phyloP scores from a whole-genome alignment of 2,888 invertebrate genomes.

The Cheilosia vulpina region DNA sequence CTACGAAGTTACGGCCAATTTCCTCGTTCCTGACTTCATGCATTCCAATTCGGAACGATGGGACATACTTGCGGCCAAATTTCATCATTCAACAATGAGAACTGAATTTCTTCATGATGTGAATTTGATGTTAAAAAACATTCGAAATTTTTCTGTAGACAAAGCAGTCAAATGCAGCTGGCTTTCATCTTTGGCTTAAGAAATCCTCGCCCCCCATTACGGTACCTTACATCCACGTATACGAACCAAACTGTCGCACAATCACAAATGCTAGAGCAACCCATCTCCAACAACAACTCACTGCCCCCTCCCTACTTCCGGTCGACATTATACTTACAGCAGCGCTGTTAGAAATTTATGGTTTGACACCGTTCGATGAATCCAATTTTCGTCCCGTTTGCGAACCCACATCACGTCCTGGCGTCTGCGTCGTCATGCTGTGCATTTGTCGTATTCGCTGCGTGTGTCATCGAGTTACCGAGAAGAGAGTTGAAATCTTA shows the following conservation, averaged over 20 bases:
- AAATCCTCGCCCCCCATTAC: no score
- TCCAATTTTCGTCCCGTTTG: constrained; percentile 67
- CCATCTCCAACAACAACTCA: constrained; percentile 36
- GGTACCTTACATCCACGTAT: no score
- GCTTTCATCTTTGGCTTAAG: no score
- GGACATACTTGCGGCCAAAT: no score
- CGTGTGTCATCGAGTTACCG: constrained; percentile 46
- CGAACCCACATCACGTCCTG: constrained; percentile 53
- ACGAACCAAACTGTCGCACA: constrained; percentile 37
- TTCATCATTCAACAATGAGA: no score
- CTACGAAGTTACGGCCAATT: no score
- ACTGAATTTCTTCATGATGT: no score
- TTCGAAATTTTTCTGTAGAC: no score
- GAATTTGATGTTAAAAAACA: no score
- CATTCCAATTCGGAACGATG: no score
- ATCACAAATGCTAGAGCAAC: constrained; percentile 47
- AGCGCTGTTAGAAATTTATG: constrained; percentile 68
- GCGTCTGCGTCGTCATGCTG: constrained; percentile 34
- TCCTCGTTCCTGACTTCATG: no score
- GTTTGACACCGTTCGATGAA: constrained; percentile 69
- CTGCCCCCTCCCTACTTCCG: constrained; percentile 2
- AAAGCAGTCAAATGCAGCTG: no score
- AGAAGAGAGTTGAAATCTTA: constrained; percentile 37
- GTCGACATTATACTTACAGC: constrained; percentile 59
- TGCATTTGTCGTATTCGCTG: constrained; percentile 48